Evolutionary conservation across 2,113 vertebrate genomes (phyloP).

Genomic region (Cariama cristata): DNA sequence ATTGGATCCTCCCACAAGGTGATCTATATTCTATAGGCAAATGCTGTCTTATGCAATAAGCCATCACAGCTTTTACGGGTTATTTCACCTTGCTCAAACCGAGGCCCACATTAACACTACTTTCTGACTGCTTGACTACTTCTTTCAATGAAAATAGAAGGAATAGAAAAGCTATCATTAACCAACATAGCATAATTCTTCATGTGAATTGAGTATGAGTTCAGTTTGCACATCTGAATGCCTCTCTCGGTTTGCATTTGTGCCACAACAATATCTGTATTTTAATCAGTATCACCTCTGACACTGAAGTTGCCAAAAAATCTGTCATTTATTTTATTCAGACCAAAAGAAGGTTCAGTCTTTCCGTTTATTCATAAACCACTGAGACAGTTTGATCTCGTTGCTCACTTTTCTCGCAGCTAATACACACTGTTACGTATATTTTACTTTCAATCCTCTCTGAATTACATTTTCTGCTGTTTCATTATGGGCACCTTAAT

Average conservation of each 20-base stretch:
- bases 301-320: not conserved
- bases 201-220: not conserved
- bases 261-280: not conserved
- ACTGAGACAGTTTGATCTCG: not conserved
- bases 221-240: not conserved
- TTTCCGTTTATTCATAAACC: not conserved
- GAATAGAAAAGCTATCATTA: not conserved
- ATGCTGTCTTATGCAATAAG: not conserved
- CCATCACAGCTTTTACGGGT: not conserved
- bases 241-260: not conserved
- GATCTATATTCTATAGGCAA: not conserved
- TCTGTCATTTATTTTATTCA: not conserved
- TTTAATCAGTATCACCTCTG: not conserved
- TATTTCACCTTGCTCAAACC: not conserved
- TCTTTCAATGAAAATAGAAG: not conserved
- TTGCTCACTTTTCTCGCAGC: not conserved
- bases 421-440: not conserved
- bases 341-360: not conserved
- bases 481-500: slow-evolving; percentile 6
- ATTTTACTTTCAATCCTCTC: not conserved
- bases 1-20: not conserved
- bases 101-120: not conserved
- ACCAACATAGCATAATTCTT: not conserved
- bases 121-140: not conserved
- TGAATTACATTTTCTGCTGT: slow-evolving; percentile 2